Evolutionary conservation across 2,113 vertebrate species (phyloP), one percentile per base, ranked within the genome.

Genomic region (Ammodytes dubius): DNA sequence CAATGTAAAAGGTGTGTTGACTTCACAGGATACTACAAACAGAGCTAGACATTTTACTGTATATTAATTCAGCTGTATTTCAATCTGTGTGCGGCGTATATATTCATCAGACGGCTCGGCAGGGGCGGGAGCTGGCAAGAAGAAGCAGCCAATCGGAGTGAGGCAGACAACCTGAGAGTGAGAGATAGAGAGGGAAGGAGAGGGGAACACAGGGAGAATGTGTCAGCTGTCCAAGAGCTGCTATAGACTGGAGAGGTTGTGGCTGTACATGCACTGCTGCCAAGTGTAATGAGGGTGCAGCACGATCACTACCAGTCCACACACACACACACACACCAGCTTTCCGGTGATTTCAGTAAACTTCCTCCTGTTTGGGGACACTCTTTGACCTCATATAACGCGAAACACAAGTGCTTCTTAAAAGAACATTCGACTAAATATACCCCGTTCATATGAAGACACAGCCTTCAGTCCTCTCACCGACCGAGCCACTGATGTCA

Each of bases 221-320:
- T 43, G 50, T 79, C 69, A 79, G 82, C 82, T 83, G 74, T 82
- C 84, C 67, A 75, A 81, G 54, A 69, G 67, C 59, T 73, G 53
- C 77, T 80, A 53, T 60, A 82, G 87, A 27, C 67, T 60, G 70
- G 45, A 80, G 75, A 76, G 78, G 72, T 77, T 84, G 72, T 72
- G 56, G 43, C 27, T 80, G 74, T 79, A 65, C 43, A 60, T 27
- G 27, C 27, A 47, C 42, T 64, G 27, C 69, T 88, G 69, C 76
- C 71, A 81, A 77, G 71, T 74, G 75, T 58, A 79, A 84, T 84
- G 78, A 84, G 40, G 61, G 47, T 60, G 80, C 77, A 83, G 74
- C n/a, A 73, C 35, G 57, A 7, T 72, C 73, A 83, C 88, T 72
- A 56, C 52, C 8, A 6, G 43, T 58, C 53, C 52, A 56, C 54